phyloP scores from a whole-genome alignment of 2,113 vertebrate species.

The Pantherophis guttatus region DNA sequence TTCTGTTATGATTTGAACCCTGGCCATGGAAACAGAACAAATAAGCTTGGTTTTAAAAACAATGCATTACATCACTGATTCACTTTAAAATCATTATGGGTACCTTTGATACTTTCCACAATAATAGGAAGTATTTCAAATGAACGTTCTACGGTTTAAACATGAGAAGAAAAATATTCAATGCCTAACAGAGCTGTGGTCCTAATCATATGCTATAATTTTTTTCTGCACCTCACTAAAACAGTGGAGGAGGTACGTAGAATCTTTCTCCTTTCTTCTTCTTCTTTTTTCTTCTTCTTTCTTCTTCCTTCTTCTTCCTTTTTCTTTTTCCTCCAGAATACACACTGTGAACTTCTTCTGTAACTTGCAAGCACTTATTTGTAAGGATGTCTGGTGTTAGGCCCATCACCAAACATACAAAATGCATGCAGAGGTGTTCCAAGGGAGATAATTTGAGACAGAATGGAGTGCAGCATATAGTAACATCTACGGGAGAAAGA shows the following conservation, averaged over 20 bases:
- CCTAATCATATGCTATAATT: conserved; percentile 2
- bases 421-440: background rate
- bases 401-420: background rate
- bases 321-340: background rate
- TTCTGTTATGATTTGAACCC: conserved; percentile 43
- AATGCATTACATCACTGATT: conserved; percentile 21
- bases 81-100: background rate
- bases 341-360: background rate
- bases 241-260: background rate
- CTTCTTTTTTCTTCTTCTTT: no score
- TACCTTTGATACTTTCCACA: background rate
- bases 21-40: conserved; percentile 34
- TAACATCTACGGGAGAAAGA: background rate
- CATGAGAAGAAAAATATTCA: background rate
- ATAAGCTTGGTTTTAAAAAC: conserved; percentile 40
- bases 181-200: conserved; percentile 5
- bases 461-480: background rate
- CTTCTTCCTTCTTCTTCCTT: no score
- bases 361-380: background rate
- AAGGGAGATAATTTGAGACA: background rate
- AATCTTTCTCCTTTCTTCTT: background rate
- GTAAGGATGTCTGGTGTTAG: background rate
- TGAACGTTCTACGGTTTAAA: conserved; percentile 34
- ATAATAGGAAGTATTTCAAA: conserved; percentile 17
- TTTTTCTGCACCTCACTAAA: conserved; percentile 24